Conservation (phyloP, 2,113 vertebrate genomes). For the Buteo buteo region DNA sequence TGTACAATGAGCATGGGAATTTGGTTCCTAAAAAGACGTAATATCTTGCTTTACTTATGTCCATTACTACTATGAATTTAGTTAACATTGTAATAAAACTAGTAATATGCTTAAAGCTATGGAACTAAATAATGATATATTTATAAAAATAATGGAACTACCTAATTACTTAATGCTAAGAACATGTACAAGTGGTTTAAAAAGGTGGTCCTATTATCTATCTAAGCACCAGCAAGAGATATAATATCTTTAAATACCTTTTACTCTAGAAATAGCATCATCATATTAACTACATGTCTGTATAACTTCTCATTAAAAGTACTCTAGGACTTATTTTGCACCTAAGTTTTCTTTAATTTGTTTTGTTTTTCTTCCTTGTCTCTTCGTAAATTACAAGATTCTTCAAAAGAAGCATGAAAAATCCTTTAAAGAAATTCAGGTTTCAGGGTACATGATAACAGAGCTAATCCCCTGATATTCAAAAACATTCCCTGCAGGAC, state of each 20-base stretch:
- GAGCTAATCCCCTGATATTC: background rate
- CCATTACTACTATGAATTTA: background rate
- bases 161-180: background rate
- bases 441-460: background rate
- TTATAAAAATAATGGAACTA: background rate
- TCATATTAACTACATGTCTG: background rate
- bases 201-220: background rate
- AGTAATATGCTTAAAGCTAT: background rate
- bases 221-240: background rate
- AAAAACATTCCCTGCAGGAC: background rate
- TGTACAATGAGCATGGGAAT: background rate
- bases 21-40: background rate
- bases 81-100: background rate
- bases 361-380: background rate
- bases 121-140: background rate
- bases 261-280: background rate
- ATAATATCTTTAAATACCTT: background rate
- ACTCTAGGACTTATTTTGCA: background rate
- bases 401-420: background rate
- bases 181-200: background rate
- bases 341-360: background rate
- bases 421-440: background rate
- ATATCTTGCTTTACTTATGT: background rate
- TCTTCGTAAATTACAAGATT: background rate
- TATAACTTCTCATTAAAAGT: background rate